A percentile compares a stretch with the other conserved stretches of the same genome.
phyloP scores from a whole-genome alignment of 2,113 vertebrate genomes.

The Telmatochromis sp. region DNA sequence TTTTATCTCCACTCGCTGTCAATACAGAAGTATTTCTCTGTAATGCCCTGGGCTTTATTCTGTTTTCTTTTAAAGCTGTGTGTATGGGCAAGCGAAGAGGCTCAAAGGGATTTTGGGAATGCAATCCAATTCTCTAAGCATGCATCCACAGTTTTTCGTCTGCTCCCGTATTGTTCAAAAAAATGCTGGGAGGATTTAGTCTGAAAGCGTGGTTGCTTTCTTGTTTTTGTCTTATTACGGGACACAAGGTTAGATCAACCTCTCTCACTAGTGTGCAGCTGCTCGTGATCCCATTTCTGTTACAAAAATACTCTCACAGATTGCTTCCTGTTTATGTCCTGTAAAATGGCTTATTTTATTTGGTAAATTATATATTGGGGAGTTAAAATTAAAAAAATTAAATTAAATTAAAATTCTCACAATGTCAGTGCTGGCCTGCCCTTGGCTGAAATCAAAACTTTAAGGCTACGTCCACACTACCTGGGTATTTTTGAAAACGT shows the following conservation, averaged over 20 bases:
- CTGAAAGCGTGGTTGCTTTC: neutral
- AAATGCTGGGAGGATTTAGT: neutral
- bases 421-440: neutral
- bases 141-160: neutral
- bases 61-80: constrained; percentile 2
- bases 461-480: neutral
- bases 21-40: neutral
- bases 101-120: constrained; percentile 26
- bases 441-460: neutral
- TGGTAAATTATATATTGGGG: neutral
- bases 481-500: neutral
- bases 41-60: constrained; percentile 10
- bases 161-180: neutral
- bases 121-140: neutral
- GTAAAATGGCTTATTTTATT: neutral
- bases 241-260: constrained; percentile 21
- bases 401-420: neutral
- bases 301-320: neutral
- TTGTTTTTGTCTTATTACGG: neutral
- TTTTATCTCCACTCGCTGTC: neutral
- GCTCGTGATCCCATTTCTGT: neutral
- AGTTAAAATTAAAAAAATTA: neutral
- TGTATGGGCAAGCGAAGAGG: neutral
- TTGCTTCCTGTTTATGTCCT: neutral
- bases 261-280: neutral